phyloP scores from a whole-genome alignment of 2,888 invertebrate genomes.

The Carpatolechia fugitivella region DNA sequence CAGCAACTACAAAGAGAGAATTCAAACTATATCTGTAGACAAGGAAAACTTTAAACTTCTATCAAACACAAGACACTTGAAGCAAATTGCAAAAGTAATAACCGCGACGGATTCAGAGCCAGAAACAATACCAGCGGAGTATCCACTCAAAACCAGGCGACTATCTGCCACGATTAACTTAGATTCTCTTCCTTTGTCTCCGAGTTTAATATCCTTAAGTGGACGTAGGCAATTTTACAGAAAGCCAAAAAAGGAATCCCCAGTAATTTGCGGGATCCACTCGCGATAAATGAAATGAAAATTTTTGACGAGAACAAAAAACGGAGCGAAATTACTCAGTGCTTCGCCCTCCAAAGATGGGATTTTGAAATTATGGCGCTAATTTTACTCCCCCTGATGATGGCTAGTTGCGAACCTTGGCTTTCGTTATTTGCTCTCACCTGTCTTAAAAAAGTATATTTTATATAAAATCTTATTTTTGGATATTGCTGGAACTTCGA shows the following conservation, averaged over 20 bases:
- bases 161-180: constrained; percentile 46
- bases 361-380: constrained; percentile 35
- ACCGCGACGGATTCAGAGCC: background rate
- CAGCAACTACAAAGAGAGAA: background rate
- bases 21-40: background rate
- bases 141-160: constrained; percentile 6
- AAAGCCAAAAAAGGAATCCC: constrained; percentile 59
- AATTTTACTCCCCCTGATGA: constrained; percentile 26
- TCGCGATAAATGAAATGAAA: constrained; percentile 69
- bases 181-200: constrained; percentile 55
- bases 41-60: constrained; percentile 26
- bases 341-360: constrained; percentile 34
- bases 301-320: constrained; percentile 58
- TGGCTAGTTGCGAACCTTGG: constrained; percentile 14
- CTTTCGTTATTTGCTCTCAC: background rate
- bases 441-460: too few relatives aligned
- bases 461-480: too few relatives aligned
- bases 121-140: background rate
- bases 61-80: constrained; percentile 1
- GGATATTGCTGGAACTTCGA: too few relatives aligned
- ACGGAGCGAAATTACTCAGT: constrained; percentile 38
- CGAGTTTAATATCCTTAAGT: constrained; percentile 71
- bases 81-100: background rate
- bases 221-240: constrained; percentile 70
- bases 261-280: constrained; percentile 67